Evolutionary conservation across 2,113 vertebrate genomes (phyloP).

Genomic region (Ophiodon elongatus): DNA sequence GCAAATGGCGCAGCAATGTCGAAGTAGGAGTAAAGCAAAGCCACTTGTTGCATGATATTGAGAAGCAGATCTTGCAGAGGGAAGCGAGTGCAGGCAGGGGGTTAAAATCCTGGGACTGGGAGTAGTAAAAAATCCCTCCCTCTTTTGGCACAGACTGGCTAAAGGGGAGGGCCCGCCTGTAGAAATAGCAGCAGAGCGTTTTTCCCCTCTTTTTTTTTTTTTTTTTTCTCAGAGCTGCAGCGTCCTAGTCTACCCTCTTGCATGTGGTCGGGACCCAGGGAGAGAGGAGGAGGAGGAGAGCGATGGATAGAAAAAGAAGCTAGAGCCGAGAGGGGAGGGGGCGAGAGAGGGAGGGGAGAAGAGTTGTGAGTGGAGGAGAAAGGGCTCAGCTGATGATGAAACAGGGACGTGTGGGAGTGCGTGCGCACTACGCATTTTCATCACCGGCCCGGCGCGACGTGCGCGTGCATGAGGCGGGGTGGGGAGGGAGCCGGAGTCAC

Average conservation of each 20-base stretch:
- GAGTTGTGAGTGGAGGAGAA: conserved; percentile 81
- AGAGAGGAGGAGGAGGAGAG: conserved; percentile 82
- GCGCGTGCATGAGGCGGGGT: conserved; percentile 50
- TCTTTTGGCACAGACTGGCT: conserved; percentile 87
- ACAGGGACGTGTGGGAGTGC: conserved; percentile 82
- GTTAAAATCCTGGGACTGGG: conserved; percentile 87
- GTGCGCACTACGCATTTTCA: conserved; percentile 75
- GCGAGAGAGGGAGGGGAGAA: conserved; percentile 66
- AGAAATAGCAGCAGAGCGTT: conserved; percentile 87
- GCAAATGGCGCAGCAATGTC: conserved; percentile 50
- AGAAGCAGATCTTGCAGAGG: conserved; percentile 68
- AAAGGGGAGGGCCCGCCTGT: conserved; percentile 91
- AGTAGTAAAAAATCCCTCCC: conserved; percentile 87
- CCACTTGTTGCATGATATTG: conserved; percentile 80
- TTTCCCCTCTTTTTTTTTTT: conserved; percentile 69
- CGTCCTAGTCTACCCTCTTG: conserved; percentile 86
- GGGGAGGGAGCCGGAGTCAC: conserved; percentile 39
- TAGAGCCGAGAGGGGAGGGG: conserved; percentile 64
- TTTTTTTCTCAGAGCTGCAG: conserved; percentile 72
- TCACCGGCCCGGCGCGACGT: conserved; percentile 61
- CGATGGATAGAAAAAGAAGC: conserved; percentile 72
- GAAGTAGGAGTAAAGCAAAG: conserved; percentile 62
- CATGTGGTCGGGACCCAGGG: conserved; percentile 87
- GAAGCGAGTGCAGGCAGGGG: conserved; percentile 80
- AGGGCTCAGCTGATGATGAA: conserved; percentile 87